These are phyloP conservation scores for Leptoteleia sp. DNA, from an alignment of 1,140 invertebrate species.

Conservation along the genomic window DNA sequence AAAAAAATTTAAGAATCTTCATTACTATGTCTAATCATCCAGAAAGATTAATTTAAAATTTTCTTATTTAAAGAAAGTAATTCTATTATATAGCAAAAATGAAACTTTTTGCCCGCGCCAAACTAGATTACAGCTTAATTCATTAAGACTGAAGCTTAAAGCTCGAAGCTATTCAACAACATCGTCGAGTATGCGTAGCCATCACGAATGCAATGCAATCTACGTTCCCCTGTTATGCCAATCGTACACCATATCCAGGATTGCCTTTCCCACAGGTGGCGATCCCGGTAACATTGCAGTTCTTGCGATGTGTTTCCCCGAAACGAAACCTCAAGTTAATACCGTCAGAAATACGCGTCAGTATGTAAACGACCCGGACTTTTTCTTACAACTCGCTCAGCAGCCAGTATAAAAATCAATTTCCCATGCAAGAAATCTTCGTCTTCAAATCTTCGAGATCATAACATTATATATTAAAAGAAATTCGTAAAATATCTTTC, in stretches of 20 bases:
- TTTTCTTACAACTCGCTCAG: no score
- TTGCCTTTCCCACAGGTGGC: constrained; percentile 55
- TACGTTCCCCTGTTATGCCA: constrained; percentile 45
- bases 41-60: no score
- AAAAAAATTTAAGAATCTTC: no score
- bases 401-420: no score
- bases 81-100: no score
- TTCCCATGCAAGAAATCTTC: no score
- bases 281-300: constrained; percentile 23
- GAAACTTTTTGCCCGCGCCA: no score
- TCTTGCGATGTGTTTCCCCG: constrained; percentile 31
- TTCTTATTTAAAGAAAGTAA: no score
- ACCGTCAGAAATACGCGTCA: neutral
- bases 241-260: constrained; percentile 41
- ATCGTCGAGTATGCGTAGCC: constrained; percentile 42
- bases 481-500: no score
- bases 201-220: constrained; percentile 59
- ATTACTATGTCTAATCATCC: no score
- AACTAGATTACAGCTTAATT: constrained; percentile 31
- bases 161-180: constrained; percentile 29
- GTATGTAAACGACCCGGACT: constrained; percentile 8
- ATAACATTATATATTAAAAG: no score
- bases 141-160: constrained; percentile 44
- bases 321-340: constrained; percentile 27
- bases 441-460: no score